phyloP scores from a whole-genome alignment of 2,797 vertebrate species.

The Darevskia mixta region DNA sequence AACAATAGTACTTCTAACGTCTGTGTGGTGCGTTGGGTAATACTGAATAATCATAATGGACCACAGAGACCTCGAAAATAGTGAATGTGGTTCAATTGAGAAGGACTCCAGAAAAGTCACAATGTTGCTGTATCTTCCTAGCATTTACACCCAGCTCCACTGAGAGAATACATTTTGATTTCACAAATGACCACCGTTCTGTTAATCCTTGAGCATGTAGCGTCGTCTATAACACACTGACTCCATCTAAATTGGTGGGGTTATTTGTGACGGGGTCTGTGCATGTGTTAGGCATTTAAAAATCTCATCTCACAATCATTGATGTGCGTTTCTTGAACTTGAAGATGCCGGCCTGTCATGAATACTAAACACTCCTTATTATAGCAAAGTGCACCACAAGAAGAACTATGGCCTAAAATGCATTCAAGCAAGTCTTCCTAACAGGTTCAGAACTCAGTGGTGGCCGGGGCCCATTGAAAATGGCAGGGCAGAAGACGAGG shows the following conservation, averaged over 20 bases:
- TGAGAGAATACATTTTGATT: not conserved
- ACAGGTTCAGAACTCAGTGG: not conserved
- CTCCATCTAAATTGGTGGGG: not conserved
- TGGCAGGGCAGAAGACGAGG: too few species aligned
- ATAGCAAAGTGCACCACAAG: not conserved
- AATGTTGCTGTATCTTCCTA: not conserved
- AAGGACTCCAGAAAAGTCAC: not conserved
- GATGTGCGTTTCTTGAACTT: not conserved
- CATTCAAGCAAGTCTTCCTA: not conserved
- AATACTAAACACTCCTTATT: not conserved
- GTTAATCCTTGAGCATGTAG: not conserved
- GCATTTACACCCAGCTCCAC: not conserved
- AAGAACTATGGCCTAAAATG: not conserved
- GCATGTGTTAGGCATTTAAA: not conserved
- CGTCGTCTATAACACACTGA: too few species aligned
- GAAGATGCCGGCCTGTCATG: not conserved
- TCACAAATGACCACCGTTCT: not conserved
- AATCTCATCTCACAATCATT: not conserved
- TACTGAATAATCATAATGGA: not conserved
- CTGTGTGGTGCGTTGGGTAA: not conserved
- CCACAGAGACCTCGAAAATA: not conserved
- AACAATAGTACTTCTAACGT: not conserved
- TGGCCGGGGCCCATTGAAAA: too few species aligned
- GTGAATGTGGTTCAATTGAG: not conserved
- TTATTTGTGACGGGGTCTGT: not conserved